phyloP scores from a whole-genome alignment of 2,797 vertebrate species.

The Labeo calbasu region DNA sequence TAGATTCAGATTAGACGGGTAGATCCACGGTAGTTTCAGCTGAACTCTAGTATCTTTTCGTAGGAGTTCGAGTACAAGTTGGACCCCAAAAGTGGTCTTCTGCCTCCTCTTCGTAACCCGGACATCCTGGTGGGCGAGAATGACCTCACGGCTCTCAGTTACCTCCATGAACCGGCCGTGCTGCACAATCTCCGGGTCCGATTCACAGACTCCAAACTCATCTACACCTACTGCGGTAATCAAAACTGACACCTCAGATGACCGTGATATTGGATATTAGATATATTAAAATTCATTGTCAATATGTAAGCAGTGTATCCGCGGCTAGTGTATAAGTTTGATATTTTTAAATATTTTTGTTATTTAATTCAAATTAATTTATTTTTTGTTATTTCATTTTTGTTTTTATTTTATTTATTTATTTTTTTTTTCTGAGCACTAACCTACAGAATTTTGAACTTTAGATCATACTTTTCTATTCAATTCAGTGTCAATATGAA shows the following conservation, averaged over 20 bases:
- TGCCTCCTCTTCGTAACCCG: slow-evolving; percentile 92
- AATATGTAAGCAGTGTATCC: background rate
- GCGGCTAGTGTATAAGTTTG: background rate
- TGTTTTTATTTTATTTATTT: background rate
- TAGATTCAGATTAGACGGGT: background rate
- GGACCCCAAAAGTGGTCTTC: slow-evolving; percentile 78
- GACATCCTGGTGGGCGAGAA: slow-evolving; percentile 96
- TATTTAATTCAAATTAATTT: too few species aligned
- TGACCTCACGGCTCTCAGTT: slow-evolving; percentile 96
- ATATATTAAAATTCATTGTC: background rate
- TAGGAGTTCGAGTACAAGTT: slow-evolving; percentile 86
- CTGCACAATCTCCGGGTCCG: slow-evolving; percentile 96
- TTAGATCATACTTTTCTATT: background rate
- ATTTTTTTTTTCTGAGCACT: background rate
- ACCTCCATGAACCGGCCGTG: slow-evolving; percentile 95
- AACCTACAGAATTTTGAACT: background rate
- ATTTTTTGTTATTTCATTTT: background rate
- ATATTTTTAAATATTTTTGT: background rate
- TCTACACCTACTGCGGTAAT: slow-evolving; percentile 99
- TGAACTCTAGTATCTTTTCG: slow-evolving; percentile 31
- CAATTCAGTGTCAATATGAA: background rate
- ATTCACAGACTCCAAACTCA: slow-evolving; percentile 93
- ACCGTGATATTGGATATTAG: background rate
- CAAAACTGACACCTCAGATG: slow-evolving; percentile 60
- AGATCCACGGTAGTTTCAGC: background rate